Conservation (phyloP, 2,888 invertebrate genomes). For the Azorinus chamasolen region DNA sequence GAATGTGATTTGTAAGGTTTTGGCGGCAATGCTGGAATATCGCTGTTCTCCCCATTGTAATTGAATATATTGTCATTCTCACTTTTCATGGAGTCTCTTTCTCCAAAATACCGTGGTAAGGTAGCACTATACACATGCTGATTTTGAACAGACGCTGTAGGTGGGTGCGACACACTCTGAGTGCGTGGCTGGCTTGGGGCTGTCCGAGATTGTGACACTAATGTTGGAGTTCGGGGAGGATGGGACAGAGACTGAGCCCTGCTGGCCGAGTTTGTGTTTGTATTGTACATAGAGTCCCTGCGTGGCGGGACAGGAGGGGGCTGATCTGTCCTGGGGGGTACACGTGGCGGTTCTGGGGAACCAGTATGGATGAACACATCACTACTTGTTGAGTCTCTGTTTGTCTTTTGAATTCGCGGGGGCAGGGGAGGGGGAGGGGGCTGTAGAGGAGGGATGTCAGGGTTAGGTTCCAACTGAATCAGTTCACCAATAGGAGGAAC, state of each 20-base stretch:
- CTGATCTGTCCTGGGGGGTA: slow-evolving; percentile 90
- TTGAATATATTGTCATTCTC: slow-evolving; percentile 68
- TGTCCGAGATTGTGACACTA: slow-evolving; percentile 36
- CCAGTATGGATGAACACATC: slow-evolving; percentile 69
- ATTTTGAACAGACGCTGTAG: slow-evolving; percentile 64
- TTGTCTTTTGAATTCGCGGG: slow-evolving; percentile 87
- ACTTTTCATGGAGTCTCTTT: slow-evolving; percentile 58
- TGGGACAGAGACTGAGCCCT: slow-evolving; percentile 41
- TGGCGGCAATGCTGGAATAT: slow-evolving; percentile 84
- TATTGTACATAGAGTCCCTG: slow-evolving; percentile 80
- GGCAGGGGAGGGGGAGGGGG: slow-evolving; percentile 80
- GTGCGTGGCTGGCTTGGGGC: slow-evolving; percentile 53
- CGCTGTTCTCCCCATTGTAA: slow-evolving; percentile 74
- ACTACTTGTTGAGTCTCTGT: slow-evolving; percentile 87
- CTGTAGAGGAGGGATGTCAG: slow-evolving; percentile 39
- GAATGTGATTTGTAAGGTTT: slow-evolving; percentile 82
- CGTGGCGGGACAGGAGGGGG: slow-evolving; percentile 90
- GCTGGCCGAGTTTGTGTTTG: slow-evolving; percentile 42
- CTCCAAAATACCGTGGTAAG: slow-evolving; percentile 76
- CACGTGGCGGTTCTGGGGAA: slow-evolving; percentile 89
- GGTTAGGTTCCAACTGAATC: slow-evolving; percentile 46
- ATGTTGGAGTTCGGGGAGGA: slow-evolving; percentile 54
- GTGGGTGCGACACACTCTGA: slow-evolving; percentile 71
- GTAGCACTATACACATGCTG: slow-evolving; percentile 71
- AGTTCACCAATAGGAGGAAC: slow-evolving; percentile 51